Conservation (phyloP, 2,888 invertebrate genomes). For the Pyrrhosoma nymphula region DNA sequence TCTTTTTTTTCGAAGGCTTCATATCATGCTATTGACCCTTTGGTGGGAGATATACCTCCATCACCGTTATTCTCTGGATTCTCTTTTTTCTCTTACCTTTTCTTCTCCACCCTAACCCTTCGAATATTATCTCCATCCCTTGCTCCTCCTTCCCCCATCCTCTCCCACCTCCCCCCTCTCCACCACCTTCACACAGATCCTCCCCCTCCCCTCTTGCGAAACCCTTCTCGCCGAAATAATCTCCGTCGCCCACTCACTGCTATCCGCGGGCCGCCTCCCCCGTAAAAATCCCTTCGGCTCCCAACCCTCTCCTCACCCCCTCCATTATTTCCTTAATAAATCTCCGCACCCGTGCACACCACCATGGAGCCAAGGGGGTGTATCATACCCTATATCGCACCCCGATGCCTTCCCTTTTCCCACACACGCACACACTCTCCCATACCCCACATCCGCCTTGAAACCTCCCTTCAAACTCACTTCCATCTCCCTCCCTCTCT, state of each 20-base stretch:
- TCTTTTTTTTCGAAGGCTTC: background rate
- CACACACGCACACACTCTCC: background rate
- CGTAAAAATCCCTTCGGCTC: background rate
- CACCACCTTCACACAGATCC: too few species aligned
- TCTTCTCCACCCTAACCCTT: background rate
- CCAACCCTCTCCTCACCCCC: background rate
- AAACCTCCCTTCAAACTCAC: background rate
- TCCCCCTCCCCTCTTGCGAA: background rate
- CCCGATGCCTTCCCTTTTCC: background rate
- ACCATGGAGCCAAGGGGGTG: too few species aligned
- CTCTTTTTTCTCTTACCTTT: background rate
- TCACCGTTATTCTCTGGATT: background rate
- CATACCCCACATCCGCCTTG: background rate
- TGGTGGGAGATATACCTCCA: background rate
- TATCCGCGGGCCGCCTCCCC: background rate
- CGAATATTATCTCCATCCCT: background rate
- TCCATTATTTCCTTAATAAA: slow-evolving; percentile 28
- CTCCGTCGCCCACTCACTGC: background rate
- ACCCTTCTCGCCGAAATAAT: background rate
- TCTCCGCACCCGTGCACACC: background rate
- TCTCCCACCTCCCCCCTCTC: background rate
- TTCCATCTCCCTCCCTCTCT: background rate
- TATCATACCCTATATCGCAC: background rate
- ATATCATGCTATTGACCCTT: background rate
- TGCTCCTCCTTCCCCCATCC: background rate